These are phyloP conservation scores for Gryllus bimaculatus DNA, from an alignment of 1,140 invertebrate genomes.

Conservation along the genomic window DNA sequence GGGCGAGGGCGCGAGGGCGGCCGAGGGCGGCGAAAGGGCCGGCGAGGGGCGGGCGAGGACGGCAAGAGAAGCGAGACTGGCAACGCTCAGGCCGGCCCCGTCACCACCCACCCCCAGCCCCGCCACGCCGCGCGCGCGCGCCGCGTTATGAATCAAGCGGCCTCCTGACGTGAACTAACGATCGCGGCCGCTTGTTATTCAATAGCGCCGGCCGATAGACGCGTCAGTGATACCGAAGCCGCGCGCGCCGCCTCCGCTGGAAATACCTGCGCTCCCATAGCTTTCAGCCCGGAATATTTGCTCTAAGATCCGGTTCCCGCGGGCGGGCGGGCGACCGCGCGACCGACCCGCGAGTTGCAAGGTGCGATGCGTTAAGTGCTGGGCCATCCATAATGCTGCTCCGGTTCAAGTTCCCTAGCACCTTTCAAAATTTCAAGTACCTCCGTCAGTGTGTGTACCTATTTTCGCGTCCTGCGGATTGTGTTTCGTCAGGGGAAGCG, in stretches of 20 bases:
- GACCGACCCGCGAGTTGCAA: background rate
- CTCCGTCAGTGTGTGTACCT: background rate
- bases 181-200: background rate
- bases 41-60: too few species aligned
- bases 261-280: background rate
- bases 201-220: background rate
- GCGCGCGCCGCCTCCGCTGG: background rate
- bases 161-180: background rate
- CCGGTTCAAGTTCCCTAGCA: background rate
- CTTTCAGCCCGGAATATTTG: background rate
- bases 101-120: too few species aligned
- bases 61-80: too few species aligned
- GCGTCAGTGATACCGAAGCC: background rate
- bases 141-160: background rate
- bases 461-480: background rate
- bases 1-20: too few species aligned
- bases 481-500: background rate
- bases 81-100: too few species aligned
- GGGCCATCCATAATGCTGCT: background rate
- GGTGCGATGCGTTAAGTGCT: background rate
- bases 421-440: background rate
- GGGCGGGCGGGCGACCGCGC: too few species aligned
- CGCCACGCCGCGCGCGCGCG: too few species aligned
- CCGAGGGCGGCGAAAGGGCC: too few species aligned
- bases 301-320: background rate